Conservation (phyloP, 2,888 invertebrate genomes). For the Melipona beecheii region DNA sequence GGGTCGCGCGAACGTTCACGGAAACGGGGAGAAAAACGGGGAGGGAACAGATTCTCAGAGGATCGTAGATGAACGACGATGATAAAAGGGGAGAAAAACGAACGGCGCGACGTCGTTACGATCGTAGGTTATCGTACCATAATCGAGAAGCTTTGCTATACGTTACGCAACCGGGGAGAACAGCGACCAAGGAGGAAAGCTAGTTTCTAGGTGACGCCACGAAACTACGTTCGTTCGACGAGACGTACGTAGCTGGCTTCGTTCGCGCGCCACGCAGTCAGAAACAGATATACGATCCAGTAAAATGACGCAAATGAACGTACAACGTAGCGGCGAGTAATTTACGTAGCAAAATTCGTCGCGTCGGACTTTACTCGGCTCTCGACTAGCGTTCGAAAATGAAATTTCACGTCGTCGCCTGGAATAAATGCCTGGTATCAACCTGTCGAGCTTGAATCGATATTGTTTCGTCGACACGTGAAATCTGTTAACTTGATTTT, state of each 20-base stretch:
- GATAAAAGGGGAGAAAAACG: conserved; percentile 64
- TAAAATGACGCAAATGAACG: conserved; percentile 52
- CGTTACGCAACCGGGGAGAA: not conserved
- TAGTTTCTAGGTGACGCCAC: not conserved
- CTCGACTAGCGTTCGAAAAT: conserved; percentile 10
- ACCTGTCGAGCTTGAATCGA: conserved; percentile 2
- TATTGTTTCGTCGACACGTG: not conserved
- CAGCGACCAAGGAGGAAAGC: not conserved
- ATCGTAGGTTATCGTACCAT: conserved; percentile 72
- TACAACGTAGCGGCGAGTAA: conserved; percentile 26
- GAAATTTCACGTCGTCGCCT: conserved; percentile 17
- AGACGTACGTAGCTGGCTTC: not conserved
- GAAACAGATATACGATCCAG: conserved; percentile 38
- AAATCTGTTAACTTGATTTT: not conserved
- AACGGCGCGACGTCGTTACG: conserved; percentile 75
- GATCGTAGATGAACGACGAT: conserved; percentile 65
- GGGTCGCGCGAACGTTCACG: conserved; percentile 11
- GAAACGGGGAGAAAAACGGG: conserved; percentile 28
- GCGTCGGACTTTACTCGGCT: conserved; percentile 10
- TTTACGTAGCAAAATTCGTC: conserved; percentile 32
- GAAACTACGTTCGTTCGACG: conserved; percentile 10
- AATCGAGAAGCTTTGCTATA: conserved; percentile 13
- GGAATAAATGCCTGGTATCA: not conserved
- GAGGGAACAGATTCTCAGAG: conserved; percentile 6
- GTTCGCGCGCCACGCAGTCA: conserved; percentile 17